Evolutionary conservation across 2,888 invertebrate species (phyloP).

Genomic region (Agrotis exclamationis): DNA sequence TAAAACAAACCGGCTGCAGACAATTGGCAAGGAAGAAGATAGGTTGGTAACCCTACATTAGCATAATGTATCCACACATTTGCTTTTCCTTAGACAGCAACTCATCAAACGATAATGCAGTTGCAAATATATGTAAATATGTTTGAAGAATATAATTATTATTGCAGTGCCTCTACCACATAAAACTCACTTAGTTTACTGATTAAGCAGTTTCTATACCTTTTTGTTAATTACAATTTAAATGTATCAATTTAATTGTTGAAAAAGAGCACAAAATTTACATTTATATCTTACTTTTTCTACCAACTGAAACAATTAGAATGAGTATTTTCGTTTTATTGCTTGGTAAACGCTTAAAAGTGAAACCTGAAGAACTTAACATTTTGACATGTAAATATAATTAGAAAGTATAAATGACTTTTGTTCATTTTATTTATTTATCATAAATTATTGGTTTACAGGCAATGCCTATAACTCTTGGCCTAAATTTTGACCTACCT

Average conservation of each 20-base stretch:
- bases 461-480: neutral
- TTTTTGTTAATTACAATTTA: constrained; percentile 42
- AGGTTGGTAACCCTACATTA: constrained; percentile 33
- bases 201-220: constrained; percentile 48
- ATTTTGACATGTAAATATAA: too few relatives aligned
- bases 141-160: constrained; percentile 40
- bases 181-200: constrained; percentile 43
- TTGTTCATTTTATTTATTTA: neutral
- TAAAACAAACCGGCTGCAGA: neutral
- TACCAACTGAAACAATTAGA: constrained; percentile 5
- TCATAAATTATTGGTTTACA: neutral
- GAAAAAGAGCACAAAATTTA: constrained; percentile 45
- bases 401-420: neutral
- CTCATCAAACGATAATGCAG: constrained; percentile 32
- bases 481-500: neutral
- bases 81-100: constrained; percentile 19
- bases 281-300: constrained; percentile 41
- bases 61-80: constrained; percentile 33
- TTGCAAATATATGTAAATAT: constrained; percentile 44
- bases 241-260: constrained; percentile 34
- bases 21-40: neutral
- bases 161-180: constrained; percentile 27
- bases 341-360: neutral
- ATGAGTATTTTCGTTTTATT: neutral
- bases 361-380: neutral